Evolutionary conservation across 2,113 vertebrate species (phyloP).

Genomic region (Leuciscus idus): DNA sequence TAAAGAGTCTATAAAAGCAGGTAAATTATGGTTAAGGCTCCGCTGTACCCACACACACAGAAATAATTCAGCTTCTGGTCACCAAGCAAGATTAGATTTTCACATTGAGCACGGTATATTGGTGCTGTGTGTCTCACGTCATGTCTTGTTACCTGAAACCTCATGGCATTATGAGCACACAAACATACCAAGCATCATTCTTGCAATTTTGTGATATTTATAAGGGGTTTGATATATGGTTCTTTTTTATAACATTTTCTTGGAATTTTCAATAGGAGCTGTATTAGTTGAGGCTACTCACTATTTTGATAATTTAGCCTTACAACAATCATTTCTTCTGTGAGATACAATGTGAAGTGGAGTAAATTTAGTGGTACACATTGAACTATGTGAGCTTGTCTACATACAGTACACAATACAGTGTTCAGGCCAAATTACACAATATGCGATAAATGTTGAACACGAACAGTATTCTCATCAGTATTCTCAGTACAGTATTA

Average conservation of each 20-base stretch:
- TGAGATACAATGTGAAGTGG: neutral
- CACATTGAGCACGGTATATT: slow-evolving; percentile 7
- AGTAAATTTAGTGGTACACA: neutral
- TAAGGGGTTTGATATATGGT: neutral
- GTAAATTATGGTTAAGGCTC: slow-evolving; percentile 49
- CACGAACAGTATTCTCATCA: too few species aligned
- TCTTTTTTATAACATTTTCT: neutral
- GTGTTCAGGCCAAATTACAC: neutral
- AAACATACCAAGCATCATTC: neutral
- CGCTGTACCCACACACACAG: slow-evolving; percentile 39
- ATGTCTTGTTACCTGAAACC: neutral
- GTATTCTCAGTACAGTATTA: too few species aligned
- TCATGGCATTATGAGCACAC: neutral
- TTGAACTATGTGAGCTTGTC: neutral
- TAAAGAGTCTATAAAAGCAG: slow-evolving; percentile 65
- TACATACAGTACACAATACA: neutral
- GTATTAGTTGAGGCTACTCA: neutral
- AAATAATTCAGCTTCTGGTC: slow-evolving; percentile 47
- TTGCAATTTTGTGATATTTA: neutral
- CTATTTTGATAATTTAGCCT: neutral
- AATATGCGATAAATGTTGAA: neutral
- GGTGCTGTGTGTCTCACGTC: neutral
- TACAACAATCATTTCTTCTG: neutral
- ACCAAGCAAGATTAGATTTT: slow-evolving; percentile 43
- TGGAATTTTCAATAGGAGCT: neutral